phyloP scores from a whole-genome alignment of 2,888 invertebrate species.

The Pammene fasciana region DNA sequence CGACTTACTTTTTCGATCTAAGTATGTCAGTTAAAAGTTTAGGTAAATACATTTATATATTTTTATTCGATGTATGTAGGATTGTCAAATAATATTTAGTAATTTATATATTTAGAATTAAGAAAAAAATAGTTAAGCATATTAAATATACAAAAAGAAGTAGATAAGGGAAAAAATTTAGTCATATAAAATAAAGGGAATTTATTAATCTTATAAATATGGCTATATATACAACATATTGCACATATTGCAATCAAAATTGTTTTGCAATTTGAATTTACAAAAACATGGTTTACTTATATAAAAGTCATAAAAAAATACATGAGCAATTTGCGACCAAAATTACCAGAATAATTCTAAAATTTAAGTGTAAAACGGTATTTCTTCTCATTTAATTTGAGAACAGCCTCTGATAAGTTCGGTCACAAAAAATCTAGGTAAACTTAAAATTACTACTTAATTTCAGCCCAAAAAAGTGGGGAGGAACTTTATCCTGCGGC shows the following conservation, averaged over 20 bases:
- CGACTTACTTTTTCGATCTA: too few relatives aligned
- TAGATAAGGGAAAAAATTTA: not conserved
- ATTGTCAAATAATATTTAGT: too few relatives aligned
- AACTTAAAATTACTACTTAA: conserved; percentile 6
- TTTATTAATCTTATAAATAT: not conserved
- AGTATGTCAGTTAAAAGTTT: too few relatives aligned
- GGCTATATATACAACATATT: too few relatives aligned
- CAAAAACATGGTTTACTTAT: not conserved
- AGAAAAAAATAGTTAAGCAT: too few relatives aligned
- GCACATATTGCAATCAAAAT: not conserved
- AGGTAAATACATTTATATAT: too few relatives aligned
- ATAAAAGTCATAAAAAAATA: not conserved
- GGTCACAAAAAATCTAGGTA: not conserved
- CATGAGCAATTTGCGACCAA: not conserved
- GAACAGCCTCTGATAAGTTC: not conserved
- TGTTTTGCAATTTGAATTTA: not conserved
- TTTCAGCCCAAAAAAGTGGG: conserved; percentile 74
- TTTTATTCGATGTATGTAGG: too few relatives aligned
- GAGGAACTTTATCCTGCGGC: conserved; percentile 74
- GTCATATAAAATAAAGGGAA: not conserved
- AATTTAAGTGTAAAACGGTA: not conserved
- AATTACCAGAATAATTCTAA: not conserved
- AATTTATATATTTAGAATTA: too few relatives aligned
- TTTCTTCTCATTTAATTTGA: not conserved
- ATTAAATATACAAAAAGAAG: too few relatives aligned